phyloP scores from a whole-genome alignment of 2,797 vertebrate genomes.

The Gymnoscopelus braueri region DNA sequence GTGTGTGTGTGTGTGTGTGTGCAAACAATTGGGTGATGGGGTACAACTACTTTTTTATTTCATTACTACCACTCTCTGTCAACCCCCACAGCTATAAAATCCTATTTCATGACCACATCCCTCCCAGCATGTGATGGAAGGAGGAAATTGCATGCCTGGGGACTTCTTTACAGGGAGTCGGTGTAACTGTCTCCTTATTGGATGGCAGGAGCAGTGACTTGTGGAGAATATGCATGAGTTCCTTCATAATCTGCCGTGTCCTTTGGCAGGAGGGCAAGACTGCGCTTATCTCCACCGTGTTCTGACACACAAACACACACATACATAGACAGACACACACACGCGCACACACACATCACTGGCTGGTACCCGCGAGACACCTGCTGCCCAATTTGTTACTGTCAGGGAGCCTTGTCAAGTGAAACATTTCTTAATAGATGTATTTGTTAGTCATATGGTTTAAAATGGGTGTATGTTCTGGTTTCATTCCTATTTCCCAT shows the following conservation, averaged over 20 bases:
- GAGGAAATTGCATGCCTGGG: conserved; percentile 26
- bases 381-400: conserved; percentile 66
- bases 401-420: conserved; percentile 51
- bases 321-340: too few species aligned
- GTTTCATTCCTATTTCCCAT: conserved; percentile 17
- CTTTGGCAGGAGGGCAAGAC: conserved; percentile 58
- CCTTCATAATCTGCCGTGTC: conserved; percentile 60
- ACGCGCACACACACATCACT: too few species aligned
- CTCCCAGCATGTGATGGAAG: background rate
- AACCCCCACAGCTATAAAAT: conserved; percentile 52
- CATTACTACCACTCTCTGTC: conserved; percentile 24
- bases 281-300: conserved; percentile 60
- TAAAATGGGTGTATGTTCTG: conserved; percentile 29
- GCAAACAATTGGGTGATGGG: conserved; percentile 19
- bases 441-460: conserved; percentile 49
- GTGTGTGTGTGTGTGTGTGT: conserved; percentile 11
- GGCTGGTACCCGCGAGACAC: conserved; percentile 54
- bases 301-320: conserved; percentile 22
- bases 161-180: conserved; percentile 26
- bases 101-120: conserved; percentile 44
- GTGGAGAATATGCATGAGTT: conserved; percentile 60
- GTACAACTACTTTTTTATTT: conserved; percentile 26
- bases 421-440: conserved; percentile 46
- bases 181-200: conserved; percentile 31
- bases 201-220: conserved; percentile 30